Conservation (phyloP, 2,888 invertebrate genomes). For the Acrobasis suavella region DNA sequence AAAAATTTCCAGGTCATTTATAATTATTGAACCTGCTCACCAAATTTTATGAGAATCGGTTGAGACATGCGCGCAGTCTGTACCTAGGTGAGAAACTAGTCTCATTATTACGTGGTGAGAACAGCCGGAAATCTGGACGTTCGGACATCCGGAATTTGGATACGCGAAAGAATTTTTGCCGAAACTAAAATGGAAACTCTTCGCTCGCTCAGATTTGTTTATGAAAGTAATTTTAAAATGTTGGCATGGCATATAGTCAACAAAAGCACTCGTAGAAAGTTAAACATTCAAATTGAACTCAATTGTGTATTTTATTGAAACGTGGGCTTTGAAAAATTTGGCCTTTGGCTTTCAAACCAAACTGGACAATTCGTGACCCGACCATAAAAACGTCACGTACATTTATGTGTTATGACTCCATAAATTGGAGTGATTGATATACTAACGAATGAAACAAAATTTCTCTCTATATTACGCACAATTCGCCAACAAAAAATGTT, state of each 20-base stretch:
- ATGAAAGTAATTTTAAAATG: background rate
- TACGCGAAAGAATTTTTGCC: too few relatives aligned
- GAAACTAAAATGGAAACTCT: too few relatives aligned
- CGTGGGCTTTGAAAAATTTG: slow-evolving; percentile 16
- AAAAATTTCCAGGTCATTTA: too few relatives aligned
- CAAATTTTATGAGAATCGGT: too few relatives aligned
- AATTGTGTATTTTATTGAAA: slow-evolving; percentile 21
- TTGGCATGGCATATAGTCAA: background rate
- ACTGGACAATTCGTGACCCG: slow-evolving; percentile 23
- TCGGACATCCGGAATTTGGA: too few relatives aligned
- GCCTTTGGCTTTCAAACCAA: slow-evolving; percentile 21
- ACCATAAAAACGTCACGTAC: slow-evolving; percentile 51
- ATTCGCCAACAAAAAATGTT: slow-evolving; percentile 36
- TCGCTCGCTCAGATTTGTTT: too few relatives aligned
- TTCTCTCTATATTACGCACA: slow-evolving; percentile 39
- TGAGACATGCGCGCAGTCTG: too few relatives aligned
- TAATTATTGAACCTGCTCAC: too few relatives aligned
- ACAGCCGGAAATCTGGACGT: too few relatives aligned
- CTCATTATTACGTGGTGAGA: too few relatives aligned
- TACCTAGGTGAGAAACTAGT: too few relatives aligned
- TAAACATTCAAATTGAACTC: background rate
- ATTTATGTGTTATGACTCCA: slow-evolving; percentile 44
- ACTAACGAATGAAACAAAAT: slow-evolving; percentile 46
- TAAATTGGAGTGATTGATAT: slow-evolving; percentile 49
- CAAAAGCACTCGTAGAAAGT: background rate